Evolutionary conservation across 2,888 invertebrate species (phyloP).

Genomic region (Lutraria lutraria): DNA sequence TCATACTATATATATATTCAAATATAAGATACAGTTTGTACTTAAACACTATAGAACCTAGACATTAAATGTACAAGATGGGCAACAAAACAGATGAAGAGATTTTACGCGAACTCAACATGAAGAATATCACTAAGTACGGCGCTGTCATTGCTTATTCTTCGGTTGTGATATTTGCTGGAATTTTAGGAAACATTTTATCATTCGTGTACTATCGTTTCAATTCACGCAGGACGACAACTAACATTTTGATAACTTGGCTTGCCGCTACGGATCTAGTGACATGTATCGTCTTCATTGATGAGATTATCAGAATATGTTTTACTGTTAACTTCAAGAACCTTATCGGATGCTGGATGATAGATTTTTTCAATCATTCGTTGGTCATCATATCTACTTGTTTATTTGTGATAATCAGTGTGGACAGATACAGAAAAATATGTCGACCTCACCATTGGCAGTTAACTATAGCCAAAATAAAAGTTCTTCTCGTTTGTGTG

Average conservation of each 20-base stretch:
- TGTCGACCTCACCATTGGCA: slow-evolving; percentile 33
- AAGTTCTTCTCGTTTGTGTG: not conserved
- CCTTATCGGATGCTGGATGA: slow-evolving; percentile 25
- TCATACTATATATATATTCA: no score
- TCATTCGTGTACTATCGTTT: slow-evolving; percentile 40
- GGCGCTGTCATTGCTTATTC: slow-evolving; percentile 36
- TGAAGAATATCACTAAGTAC: slow-evolving; percentile 24
- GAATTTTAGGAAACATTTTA: slow-evolving; percentile 36
- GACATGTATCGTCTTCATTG: slow-evolving; percentile 30
- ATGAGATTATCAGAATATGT: slow-evolving; percentile 49
- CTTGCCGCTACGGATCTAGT: slow-evolving; percentile 27
- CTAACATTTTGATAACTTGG: slow-evolving; percentile 29
- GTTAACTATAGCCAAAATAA: not conserved
- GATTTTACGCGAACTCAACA: slow-evolving; percentile 10
- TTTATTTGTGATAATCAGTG: not conserved
- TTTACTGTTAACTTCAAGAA: slow-evolving; percentile 39
- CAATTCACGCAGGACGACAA: slow-evolving; percentile 20
- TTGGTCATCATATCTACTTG: not conserved
- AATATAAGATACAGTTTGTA: no score
- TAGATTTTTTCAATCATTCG: slow-evolving; percentile 41
- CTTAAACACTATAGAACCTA: no score
- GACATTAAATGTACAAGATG: not conserved
- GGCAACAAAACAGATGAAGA: slow-evolving; percentile 22
- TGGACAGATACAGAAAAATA: slow-evolving; percentile 40
- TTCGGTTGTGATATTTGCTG: slow-evolving; percentile 17